phyloP scores from a whole-genome alignment of 1,140 invertebrate species.

The Drosophila sturtevanti region DNA sequence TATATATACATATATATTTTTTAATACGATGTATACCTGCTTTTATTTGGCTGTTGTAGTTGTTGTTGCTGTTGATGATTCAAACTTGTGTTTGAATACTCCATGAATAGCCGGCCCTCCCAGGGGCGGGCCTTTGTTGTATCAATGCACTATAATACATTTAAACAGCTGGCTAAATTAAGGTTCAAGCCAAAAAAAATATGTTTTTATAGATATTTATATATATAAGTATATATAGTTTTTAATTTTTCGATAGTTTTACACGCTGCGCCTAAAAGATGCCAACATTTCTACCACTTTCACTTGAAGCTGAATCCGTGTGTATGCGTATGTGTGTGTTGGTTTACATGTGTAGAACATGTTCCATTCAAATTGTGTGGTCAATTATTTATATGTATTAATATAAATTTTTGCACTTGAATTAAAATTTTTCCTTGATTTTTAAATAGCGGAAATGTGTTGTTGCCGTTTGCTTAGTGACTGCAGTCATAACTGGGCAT shows the following conservation, averaged over 20 bases:
- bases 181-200: slow-evolving; percentile 29
- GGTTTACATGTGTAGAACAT: background rate
- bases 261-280: slow-evolving; percentile 75
- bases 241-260: slow-evolving; percentile 31
- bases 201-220: slow-evolving; percentile 7
- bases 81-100: slow-evolving; percentile 82
- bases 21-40: slow-evolving; percentile 60
- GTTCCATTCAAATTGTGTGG: background rate
- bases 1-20: slow-evolving; percentile 25
- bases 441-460: slow-evolving; percentile 57
- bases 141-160: slow-evolving; percentile 79
- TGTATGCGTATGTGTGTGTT: background rate
- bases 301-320: slow-evolving; percentile 19
- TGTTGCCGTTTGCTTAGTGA: slow-evolving; percentile 54
- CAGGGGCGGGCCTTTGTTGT: slow-evolving; percentile 79
- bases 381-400: background rate
- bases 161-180: slow-evolving; percentile 74
- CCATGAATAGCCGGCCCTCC: slow-evolving; percentile 83
- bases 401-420: slow-evolving; percentile 3
- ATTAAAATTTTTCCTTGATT: slow-evolving; percentile 13
- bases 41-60: slow-evolving; percentile 46
- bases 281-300: slow-evolving; percentile 66
- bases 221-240: background rate
- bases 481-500: slow-evolving; percentile 75
- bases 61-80: slow-evolving; percentile 58